phyloP scores from a whole-genome alignment of 2,888 invertebrate genomes.

The Strigamia maritima region DNA sequence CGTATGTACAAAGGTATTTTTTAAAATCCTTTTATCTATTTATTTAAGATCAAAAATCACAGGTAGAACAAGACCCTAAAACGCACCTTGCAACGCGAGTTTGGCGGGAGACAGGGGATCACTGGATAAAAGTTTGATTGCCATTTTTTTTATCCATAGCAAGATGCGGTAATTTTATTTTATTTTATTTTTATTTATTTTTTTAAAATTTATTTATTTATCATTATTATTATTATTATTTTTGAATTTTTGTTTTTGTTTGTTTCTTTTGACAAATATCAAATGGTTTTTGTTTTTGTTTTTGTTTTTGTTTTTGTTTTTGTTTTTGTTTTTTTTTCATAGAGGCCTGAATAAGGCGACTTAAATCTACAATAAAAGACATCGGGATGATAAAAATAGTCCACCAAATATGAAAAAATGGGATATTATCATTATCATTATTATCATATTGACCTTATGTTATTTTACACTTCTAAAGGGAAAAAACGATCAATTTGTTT shows the following conservation, averaged over 20 bases:
- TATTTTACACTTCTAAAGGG: constrained; percentile 32
- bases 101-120: constrained; percentile 31
- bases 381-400: constrained; percentile 39
- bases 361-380: constrained; percentile 38
- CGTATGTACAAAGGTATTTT: constrained; percentile 29
- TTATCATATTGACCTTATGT: constrained; percentile 35
- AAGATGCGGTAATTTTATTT: constrained; percentile 2
- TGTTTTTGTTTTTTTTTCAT: constrained; percentile 12
- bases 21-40: neutral
- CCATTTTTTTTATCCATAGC: constrained; percentile 32
- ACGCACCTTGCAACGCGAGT: constrained; percentile 34
- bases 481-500: constrained; percentile 36
- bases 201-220: too few species aligned
- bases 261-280: neutral
- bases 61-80: constrained; percentile 31
- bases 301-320: neutral
- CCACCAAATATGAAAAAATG: constrained; percentile 39
- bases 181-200: neutral
- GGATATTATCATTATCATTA: constrained; percentile 37
- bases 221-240: neutral
- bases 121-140: constrained; percentile 32
- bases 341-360: constrained; percentile 39
- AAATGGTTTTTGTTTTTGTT: neutral
- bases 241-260: neutral
- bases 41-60: constrained; percentile 31